Conservation (phyloP, 2,113 vertebrate genomes). For the Tretioscincus oriximinensis region DNA sequence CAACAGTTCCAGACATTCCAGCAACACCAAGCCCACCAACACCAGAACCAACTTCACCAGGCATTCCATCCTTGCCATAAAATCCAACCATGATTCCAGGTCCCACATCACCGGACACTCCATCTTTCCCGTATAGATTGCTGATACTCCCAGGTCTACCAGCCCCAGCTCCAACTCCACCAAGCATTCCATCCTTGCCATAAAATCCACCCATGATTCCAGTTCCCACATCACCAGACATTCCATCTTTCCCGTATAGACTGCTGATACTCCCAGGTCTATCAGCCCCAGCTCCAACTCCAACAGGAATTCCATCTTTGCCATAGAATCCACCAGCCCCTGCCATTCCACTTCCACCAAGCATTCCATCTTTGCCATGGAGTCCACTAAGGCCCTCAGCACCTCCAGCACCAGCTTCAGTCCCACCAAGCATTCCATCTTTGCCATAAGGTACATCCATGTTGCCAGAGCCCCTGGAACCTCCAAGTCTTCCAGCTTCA, state of each 20-base stretch:
- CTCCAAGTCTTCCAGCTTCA: not conserved
- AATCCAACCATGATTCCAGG: not conserved
- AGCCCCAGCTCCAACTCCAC: not conserved
- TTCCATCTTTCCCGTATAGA: not conserved
- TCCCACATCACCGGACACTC: not conserved
- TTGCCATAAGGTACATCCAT: not conserved
- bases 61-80: no score
- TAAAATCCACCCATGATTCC: not conserved
- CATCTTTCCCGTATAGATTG: not conserved
- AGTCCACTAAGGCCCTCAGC: not conserved
- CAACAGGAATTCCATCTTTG: not conserved
- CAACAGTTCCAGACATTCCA: not conserved
- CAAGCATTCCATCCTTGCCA: not conserved
- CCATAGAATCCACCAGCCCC: not conserved
- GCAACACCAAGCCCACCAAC: not conserved
- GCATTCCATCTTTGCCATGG: not conserved
- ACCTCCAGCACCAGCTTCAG: rapidly evolving
- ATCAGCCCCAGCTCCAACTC: not conserved
- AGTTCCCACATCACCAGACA: not conserved
- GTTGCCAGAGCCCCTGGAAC: not conserved
- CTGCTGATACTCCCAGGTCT: not conserved
- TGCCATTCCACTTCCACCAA: not conserved
- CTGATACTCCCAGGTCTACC: not conserved
- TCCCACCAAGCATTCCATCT: rapidly evolving
- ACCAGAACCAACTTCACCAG: not conserved